Evolutionary conservation across 1,140 invertebrate genomes (phyloP).

Genomic region (Macrobrachium nipponense): DNA sequence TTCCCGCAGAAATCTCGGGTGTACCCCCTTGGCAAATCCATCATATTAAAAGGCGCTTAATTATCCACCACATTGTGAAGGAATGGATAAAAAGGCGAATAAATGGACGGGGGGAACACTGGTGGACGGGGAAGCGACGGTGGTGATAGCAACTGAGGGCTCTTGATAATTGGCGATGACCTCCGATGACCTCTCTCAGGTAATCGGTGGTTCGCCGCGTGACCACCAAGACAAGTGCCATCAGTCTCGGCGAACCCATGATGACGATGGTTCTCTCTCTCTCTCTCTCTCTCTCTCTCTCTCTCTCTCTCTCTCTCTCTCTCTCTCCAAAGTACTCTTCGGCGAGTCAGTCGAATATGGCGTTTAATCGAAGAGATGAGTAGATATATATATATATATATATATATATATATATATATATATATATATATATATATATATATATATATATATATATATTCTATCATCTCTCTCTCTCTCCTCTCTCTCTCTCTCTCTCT

Average conservation of each 20-base stretch:
- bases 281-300: background rate
- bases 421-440: no score
- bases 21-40: no score
- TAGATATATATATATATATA: no score
- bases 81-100: no score
- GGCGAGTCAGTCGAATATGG: no score
- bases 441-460: no score
- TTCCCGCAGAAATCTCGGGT: no score
- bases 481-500: background rate
- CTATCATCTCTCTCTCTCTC: background rate
- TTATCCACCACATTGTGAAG: no score
- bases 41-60: no score
- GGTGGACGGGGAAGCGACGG: conserved; percentile 4
- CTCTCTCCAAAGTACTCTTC: no score
- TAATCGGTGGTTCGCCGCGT: conserved; percentile 41
- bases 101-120: no score
- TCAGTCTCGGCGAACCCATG: conserved; percentile 20
- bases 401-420: no score
- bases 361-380: background rate
- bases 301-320: background rate
- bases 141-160: conserved; percentile 4
- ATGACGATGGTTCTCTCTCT: background rate
- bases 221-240: conserved; percentile 46
- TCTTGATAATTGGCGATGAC: conserved; percentile 43
- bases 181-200: conserved; percentile 35